Evolutionary conservation across 2,888 invertebrate genomes (phyloP).

Genomic region (Urechis unicinctus): DNA sequence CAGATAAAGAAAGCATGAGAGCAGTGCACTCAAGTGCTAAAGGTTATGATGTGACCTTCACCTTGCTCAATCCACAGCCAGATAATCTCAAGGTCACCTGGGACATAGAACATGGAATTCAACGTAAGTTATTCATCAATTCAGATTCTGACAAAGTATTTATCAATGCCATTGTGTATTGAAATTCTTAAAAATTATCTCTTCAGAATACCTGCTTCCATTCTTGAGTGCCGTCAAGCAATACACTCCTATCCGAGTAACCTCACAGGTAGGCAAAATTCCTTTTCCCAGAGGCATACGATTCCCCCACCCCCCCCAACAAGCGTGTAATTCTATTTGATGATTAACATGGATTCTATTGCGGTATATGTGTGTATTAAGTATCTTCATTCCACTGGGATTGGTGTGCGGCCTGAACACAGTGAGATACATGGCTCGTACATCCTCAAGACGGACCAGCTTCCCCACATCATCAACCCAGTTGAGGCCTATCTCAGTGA

Average conservation of each 20-base stretch:
- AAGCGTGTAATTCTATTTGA: no score
- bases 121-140: conserved; percentile 3
- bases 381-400: conserved; percentile 68
- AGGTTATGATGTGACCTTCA: conserved; percentile 73
- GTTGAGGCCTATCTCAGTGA: conserved; percentile 71
- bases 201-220: conserved; percentile 69
- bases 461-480: conserved; percentile 78
- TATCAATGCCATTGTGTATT: background rate
- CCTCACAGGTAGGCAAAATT: conserved; percentile 62
- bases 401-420: conserved; percentile 68
- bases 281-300: no score
- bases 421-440: conserved; percentile 58
- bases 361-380: no score
- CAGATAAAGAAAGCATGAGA: conserved; percentile 48
- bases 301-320: no score
- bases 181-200: background rate
- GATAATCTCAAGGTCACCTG: conserved; percentile 64
- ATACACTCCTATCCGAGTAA: conserved; percentile 72
- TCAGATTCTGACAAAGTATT: background rate
- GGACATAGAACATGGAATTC: conserved; percentile 61
- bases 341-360: no score
- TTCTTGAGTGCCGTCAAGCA: conserved; percentile 66
- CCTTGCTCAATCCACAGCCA: conserved; percentile 77
- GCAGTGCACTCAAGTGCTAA: conserved; percentile 41
- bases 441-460: conserved; percentile 62